Evolutionary conservation across 2,888 invertebrate species (phyloP), one percentile per base, ranked within the genome.

Genomic region (Philhelius pedissequus): DNA sequence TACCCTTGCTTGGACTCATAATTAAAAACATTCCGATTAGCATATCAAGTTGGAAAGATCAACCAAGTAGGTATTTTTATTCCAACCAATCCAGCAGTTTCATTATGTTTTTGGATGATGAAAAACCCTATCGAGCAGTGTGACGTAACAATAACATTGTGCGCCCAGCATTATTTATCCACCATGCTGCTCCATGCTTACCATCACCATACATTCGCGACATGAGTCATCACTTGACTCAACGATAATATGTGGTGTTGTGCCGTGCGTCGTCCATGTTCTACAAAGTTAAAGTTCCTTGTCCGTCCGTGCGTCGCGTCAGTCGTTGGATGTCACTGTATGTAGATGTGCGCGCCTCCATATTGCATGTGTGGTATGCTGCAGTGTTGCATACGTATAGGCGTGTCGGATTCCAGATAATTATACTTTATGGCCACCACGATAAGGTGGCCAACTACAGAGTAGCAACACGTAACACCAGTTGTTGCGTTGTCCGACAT

Each of bases 381-480:
- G 75, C 70, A 79, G 45, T 62, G 71, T 84, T 84, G 84, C 84
- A 84, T 84, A 84, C 84, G 76, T 80, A 87, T 84, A 86, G 88
- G 87, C 87, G 88, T 87, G 87, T 87, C 86, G 79, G 87, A 87
- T 88, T 88, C 86, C 86, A 84, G 87, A 88, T 87, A 87, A 88
- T 87, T 88, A 88, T 88, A 87, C 87, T 88, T 88, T 88, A 88
- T 87, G 87, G 86, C 86, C 78, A 87, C 71, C 73, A 87, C 87
- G 86, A 87, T 87, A 86, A 86, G 86, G 86, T 86, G 86, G 86
- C 81, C 81, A 86, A 86, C 83, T 79, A 86, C 86, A 86, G 86
- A 86, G 79, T 78, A 86, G 86, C 86, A 86, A 87, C 86, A 86
- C 86, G 86, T 87, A 87, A 86, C 76, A 76, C 83, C 79, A 83